Percentiles rank a stretch among this genome's conserved stretches.
Conservation (phyloP, 2,797 vertebrate genomes). For the Crypturellus tataupa region DNA sequence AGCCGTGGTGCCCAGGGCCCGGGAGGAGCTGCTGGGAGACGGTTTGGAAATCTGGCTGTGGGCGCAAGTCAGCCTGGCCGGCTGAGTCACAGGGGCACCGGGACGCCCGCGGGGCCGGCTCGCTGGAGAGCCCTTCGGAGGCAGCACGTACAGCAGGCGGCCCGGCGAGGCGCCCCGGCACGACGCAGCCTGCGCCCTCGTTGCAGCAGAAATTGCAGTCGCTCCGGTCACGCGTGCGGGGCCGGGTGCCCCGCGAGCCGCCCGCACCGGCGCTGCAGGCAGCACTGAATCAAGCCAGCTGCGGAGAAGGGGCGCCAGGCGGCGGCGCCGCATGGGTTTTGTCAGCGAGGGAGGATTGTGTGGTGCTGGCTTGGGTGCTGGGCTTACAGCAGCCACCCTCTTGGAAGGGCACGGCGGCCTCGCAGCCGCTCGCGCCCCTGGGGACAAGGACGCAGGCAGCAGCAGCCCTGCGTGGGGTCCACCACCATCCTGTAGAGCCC, state of each 20-base stretch:
- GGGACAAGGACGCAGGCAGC: no score
- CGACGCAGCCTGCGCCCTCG: no score
- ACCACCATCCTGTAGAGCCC: accelerated
- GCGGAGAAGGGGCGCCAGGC: not conserved
- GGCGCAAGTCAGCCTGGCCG: not conserved
- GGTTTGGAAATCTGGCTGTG: not conserved
- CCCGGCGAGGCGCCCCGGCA: no score
- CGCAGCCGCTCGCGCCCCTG: no score
- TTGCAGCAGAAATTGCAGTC: no score
- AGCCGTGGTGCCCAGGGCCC: not conserved
- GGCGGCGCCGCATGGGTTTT: accelerated
- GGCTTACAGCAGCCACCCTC: not conserved
- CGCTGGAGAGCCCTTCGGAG: not conserved
- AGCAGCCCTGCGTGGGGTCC: accelerated
- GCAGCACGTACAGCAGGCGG: no score
- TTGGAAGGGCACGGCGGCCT: accelerated
- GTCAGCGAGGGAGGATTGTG: accelerated
- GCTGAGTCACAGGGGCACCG: conserved; percentile 6
- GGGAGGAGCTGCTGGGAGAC: not conserved
- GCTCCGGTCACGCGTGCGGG: not conserved
- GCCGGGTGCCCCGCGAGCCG: no score
- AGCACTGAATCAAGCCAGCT: not conserved
- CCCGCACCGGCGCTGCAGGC: no score
- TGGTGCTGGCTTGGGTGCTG: not conserved
- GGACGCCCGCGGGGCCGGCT: not conserved